Evolutionary conservation across 2,888 invertebrate species (phyloP).

Genomic region (Deroplatys truncata): DNA sequence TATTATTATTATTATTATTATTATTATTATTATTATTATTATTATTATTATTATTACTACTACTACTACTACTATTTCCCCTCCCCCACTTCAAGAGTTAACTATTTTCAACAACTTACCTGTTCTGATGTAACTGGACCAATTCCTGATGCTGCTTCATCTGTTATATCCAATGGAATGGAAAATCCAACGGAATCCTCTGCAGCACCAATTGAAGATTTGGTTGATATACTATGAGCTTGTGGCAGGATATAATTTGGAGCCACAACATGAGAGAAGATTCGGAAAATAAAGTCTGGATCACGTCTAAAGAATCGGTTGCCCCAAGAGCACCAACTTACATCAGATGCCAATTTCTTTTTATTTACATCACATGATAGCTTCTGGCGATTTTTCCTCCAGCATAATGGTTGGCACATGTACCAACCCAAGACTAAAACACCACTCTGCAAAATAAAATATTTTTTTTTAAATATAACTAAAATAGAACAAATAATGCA

Average conservation of each 20-base stretch:
- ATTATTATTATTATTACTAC: no score
- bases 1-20: no score
- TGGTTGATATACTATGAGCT: not conserved
- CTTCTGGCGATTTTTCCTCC: not conserved
- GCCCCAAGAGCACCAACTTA: not conserved
- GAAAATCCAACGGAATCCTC: not conserved
- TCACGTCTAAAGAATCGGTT: not conserved
- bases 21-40: no score
- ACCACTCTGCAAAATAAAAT: conserved; percentile 50
- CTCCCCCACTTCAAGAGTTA: not conserved
- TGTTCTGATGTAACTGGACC: conserved; percentile 30
- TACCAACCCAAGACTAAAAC: conserved; percentile 60
- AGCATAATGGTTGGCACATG: conserved; percentile 50
- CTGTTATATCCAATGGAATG: not conserved
- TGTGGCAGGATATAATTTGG: conserved; percentile 36
- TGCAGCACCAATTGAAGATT: not conserved
- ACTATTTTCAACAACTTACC: conserved; percentile 4
- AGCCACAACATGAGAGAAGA: conserved; percentile 14
- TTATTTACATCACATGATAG: not conserved
- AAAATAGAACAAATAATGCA: no score
- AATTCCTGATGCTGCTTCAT: conserved; percentile 10
- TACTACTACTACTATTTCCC: no score
- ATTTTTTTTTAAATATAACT: not conserved
- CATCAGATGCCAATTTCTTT: not conserved
- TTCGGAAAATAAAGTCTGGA: not conserved